Percentiles rank a stretch among this genome's conserved stretches.
These are phyloP conservation scores for Nipponia nippon DNA, from an alignment of 2,113 vertebrate genomes.

Conservation along the genomic window DNA sequence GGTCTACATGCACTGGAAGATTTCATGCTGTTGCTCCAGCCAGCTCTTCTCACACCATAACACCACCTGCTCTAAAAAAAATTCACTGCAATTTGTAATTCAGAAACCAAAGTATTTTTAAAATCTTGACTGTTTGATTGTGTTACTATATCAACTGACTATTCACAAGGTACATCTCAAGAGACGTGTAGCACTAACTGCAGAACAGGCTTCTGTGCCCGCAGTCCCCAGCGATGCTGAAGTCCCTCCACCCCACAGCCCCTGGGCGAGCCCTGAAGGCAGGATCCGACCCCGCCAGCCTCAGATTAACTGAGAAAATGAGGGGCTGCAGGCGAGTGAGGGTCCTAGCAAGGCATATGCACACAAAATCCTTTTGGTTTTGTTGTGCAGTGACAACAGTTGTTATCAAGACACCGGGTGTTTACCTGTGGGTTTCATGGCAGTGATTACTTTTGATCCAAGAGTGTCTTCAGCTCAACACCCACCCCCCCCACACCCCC, in stretches of 20 bases:
- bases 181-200: accelerated
- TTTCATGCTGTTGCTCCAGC: neutral
- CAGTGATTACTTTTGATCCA: neutral
- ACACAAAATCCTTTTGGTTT: neutral
- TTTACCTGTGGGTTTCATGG: neutral
- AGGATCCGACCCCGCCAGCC: neutral
- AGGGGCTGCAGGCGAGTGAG: neutral
- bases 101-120: neutral
- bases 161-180: neutral
- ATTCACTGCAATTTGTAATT: neutral
- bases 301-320: neutral
- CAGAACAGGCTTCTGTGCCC: neutral
- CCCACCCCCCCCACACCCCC: accelerated
- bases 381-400: neutral
- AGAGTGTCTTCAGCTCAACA: neutral
- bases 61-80: neutral
- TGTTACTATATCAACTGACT: neutral
- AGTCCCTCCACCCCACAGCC: neutral
- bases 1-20: neutral
- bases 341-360: neutral
- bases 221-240: accelerated
- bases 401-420: neutral
- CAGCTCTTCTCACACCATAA: neutral
- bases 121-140: neutral
- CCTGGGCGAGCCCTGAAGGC: neutral